phyloP scores from a whole-genome alignment of 1,140 invertebrate species.

The Ptiloglossa arizonensis region DNA sequence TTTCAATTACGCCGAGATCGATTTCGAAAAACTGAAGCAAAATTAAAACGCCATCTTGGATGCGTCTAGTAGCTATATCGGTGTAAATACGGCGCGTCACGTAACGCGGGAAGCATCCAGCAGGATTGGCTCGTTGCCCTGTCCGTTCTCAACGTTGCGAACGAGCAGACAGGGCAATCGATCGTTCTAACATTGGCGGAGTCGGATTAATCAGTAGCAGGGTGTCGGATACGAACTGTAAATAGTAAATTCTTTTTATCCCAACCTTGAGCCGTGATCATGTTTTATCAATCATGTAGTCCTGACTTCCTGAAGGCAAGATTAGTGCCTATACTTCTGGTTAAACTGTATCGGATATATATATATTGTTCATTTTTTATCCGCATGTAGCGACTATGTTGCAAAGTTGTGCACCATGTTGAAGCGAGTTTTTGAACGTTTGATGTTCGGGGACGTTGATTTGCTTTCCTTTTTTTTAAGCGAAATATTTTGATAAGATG shows the following conservation, averaged over 20 bases:
- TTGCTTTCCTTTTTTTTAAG: constrained; percentile 11
- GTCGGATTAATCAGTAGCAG: constrained; percentile 16
- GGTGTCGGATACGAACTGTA: constrained; percentile 38
- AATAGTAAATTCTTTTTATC: constrained; percentile 50
- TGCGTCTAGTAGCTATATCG: neutral
- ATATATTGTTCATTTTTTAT: constrained; percentile 52
- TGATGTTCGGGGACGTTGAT: neutral
- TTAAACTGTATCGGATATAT: constrained; percentile 43
- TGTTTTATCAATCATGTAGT: constrained; percentile 34
- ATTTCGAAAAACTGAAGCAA: constrained; percentile 85
- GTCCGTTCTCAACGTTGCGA: constrained; percentile 24
- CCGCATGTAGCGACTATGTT: constrained; percentile 14
- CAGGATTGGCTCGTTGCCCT: constrained; percentile 39
- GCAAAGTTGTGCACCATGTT: constrained; percentile 16
- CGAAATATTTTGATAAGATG: neutral
- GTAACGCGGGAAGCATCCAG: constrained; percentile 5
- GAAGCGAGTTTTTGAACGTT: neutral
- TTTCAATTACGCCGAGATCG: constrained; percentile 87
- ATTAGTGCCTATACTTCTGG: constrained; percentile 52
- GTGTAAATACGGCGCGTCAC: neutral
- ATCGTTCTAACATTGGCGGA: constrained; percentile 60
- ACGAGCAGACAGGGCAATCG: constrained; percentile 39
- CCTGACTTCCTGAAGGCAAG: constrained; percentile 25
- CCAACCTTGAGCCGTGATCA: constrained; percentile 8
- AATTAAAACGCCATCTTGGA: constrained; percentile 63